Percentiles rank a stretch among this genome's conserved stretches.
These are phyloP conservation scores for Scytalopus superciliaris DNA, from an alignment of 2,113 vertebrate genomes.

Conservation along the genomic window DNA sequence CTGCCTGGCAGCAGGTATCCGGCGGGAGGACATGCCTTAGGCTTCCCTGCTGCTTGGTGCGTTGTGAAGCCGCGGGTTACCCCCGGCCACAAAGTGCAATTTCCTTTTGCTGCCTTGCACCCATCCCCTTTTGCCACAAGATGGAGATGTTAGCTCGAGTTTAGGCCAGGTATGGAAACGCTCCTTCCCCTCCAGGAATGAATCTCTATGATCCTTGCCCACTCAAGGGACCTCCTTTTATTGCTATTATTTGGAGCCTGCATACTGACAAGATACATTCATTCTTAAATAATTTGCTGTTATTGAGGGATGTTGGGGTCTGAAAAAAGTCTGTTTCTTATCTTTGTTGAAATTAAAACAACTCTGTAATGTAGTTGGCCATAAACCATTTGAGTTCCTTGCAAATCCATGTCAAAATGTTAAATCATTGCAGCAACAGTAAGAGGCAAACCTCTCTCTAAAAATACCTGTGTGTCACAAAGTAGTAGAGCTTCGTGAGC, in stretches of 20 bases:
- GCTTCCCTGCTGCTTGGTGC: not conserved
- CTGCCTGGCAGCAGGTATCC: not conserved
- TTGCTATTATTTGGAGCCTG: not conserved
- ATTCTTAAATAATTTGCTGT: not conserved
- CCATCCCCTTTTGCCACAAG: not conserved
- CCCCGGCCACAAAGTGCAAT: fast-evolving
- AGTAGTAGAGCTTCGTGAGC: not conserved
- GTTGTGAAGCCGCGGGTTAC: not conserved
- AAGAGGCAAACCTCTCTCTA: not conserved
- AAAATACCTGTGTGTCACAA: not conserved
- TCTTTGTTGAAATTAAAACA: not conserved
- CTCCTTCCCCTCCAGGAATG: not conserved
- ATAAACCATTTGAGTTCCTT: not conserved
- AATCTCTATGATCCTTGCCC: not conserved
- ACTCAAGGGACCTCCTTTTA: not conserved
- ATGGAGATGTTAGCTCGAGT: constrained; percentile 1
- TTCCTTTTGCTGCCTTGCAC: not conserved
- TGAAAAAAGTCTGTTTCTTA: not conserved
- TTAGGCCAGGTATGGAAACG: not conserved
- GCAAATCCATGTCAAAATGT: not conserved
- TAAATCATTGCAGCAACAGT: not conserved
- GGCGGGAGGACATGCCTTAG: not conserved
- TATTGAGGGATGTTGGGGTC: not conserved
- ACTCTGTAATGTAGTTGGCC: not conserved
- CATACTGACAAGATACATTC: not conserved